Conservation (phyloP, 2,113 vertebrate species). For the Gobio gobio region DNA sequence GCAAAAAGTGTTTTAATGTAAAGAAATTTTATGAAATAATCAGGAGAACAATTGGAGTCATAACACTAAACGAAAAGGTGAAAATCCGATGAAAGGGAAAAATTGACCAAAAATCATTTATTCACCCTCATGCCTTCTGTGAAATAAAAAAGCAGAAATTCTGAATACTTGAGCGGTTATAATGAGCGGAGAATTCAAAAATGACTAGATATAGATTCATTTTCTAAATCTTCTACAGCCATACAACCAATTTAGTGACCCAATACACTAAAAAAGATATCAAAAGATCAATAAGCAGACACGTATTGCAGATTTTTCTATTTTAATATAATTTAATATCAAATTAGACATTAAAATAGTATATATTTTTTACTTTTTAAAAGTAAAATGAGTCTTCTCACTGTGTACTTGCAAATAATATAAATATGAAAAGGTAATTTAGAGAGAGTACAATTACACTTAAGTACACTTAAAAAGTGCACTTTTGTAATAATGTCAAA, state of each 20-base stretch:
- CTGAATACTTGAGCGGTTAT: not conserved
- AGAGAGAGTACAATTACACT: not conserved
- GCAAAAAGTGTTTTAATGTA: not conserved
- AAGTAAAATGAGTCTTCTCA: not conserved
- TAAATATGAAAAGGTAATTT: not conserved
- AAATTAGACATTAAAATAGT: no score
- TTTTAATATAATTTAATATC: not conserved
- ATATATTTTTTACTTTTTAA: not conserved
- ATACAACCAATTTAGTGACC: not conserved
- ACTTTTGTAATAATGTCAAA: not conserved
- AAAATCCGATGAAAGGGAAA: not conserved
- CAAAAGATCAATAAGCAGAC: not conserved
- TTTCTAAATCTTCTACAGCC: not conserved
- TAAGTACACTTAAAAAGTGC: not conserved
- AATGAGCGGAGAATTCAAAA: not conserved
- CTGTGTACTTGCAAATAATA: not conserved
- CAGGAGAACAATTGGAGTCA: not conserved
- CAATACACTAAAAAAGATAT: not conserved
- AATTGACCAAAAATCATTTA: not conserved
- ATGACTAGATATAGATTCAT: not conserved
- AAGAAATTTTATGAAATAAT: not conserved
- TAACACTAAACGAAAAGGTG: not conserved
- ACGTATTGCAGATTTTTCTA: not conserved
- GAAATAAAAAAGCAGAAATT: not conserved
- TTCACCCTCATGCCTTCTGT: not conserved